Conservation (phyloP, 2,888 invertebrate genomes). For the Epirrhoe alternata region DNA sequence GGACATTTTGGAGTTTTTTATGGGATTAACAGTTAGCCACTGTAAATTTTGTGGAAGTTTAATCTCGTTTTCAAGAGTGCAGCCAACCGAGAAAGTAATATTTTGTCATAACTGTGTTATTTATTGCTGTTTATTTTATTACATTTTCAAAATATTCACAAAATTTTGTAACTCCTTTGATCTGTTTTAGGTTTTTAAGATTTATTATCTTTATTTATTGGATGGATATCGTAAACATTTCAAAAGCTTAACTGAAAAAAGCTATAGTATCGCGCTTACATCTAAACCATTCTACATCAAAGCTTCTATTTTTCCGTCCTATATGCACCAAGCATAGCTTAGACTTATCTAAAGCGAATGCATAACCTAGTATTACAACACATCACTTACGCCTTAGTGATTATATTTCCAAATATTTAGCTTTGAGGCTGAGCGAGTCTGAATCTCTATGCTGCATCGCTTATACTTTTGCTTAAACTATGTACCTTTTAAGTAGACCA, state of each 20-base stretch:
- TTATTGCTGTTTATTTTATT: conserved; percentile 26
- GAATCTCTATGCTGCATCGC: neutral
- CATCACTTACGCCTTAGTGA: neutral
- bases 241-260: neutral
- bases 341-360: neutral
- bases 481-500: too few relatives aligned
- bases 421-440: neutral
- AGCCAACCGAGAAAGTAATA: conserved; percentile 33
- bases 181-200: conserved; percentile 10
- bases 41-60: conserved; percentile 44
- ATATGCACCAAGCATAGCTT: too few relatives aligned
- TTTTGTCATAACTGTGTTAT: conserved; percentile 40
- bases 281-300: neutral
- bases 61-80: conserved; percentile 42
- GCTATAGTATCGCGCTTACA: neutral
- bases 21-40: conserved; percentile 48
- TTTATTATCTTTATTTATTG: conserved; percentile 25
- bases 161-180: conserved; percentile 19
- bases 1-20: conserved; percentile 56
- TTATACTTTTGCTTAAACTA: too few relatives aligned
- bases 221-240: conserved; percentile 22
- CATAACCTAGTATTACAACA: neutral
- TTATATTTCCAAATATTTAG: neutral
- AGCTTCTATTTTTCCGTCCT: too few relatives aligned
- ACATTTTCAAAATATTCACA: conserved; percentile 1